Evolutionary conservation across 2,888 invertebrate species (phyloP).

Genomic region (Trisateles emortualis): DNA sequence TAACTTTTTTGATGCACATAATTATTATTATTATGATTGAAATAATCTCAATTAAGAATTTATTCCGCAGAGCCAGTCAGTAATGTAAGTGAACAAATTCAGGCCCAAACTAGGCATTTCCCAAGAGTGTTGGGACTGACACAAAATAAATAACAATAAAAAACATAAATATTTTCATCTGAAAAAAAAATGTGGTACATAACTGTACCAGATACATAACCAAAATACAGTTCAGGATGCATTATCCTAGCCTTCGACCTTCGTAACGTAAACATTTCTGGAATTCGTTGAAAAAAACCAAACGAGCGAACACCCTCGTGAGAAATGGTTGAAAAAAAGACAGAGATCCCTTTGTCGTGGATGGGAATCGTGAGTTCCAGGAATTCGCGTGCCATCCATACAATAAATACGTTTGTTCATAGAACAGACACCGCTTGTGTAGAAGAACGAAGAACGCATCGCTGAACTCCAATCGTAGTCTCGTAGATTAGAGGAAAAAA

Average conservation of each 20-base stretch:
- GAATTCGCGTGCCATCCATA: slow-evolving; percentile 84
- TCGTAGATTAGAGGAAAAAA: slow-evolving; percentile 41
- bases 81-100: too few relatives aligned
- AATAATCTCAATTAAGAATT: too few relatives aligned
- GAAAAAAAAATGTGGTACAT: not conserved
- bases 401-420: slow-evolving; percentile 61
- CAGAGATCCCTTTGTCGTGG: slow-evolving; percentile 68
- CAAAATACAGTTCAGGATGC: slow-evolving; percentile 28
- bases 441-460: slow-evolving; percentile 40
- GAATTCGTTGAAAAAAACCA: slow-evolving; percentile 76
- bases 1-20: too few relatives aligned
- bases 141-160: too few relatives aligned
- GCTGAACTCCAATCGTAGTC: slow-evolving; percentile 26
- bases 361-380: slow-evolving; percentile 80
- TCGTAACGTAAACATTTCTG: slow-evolving; percentile 77
- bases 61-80: too few relatives aligned
- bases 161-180: too few relatives aligned
- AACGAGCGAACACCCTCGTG: slow-evolving; percentile 73
- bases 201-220: slow-evolving; percentile 5
- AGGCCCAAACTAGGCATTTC: too few relatives aligned
- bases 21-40: too few relatives aligned
- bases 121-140: too few relatives aligned
- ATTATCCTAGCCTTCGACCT: slow-evolving; percentile 64
- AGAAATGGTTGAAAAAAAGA: slow-evolving; percentile 71
- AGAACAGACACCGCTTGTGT: slow-evolving; percentile 61